These are phyloP conservation scores for Mystacornis crossleyi DNA, from an alignment of 2,113 vertebrate species.

Conservation along the genomic window DNA sequence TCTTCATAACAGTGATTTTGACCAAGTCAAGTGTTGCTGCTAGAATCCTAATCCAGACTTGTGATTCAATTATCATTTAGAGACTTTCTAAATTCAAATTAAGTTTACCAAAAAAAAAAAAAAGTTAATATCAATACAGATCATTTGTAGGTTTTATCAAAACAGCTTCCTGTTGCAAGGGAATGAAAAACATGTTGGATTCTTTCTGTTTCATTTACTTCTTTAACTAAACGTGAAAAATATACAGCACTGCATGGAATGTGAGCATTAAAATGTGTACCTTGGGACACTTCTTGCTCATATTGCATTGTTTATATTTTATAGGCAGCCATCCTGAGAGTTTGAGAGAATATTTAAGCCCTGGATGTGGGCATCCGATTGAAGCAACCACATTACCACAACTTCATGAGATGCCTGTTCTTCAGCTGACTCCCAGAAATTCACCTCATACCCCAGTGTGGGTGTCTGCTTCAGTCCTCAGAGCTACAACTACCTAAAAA, in stretches of 20 bases:
- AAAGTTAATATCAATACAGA: conserved; percentile 61
- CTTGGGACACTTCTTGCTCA: conserved; percentile 45
- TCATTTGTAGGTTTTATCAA: conserved; percentile 66
- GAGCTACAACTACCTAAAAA: neutral
- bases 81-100: conserved; percentile 84
- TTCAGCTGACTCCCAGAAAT: neutral
- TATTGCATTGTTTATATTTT: conserved; percentile 51
- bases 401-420: neutral
- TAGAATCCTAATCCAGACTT: conserved; percentile 99
- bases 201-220: conserved; percentile 54
- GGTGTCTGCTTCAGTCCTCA: neutral
- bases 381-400: neutral
- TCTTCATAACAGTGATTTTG: conserved; percentile 97
- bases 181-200: conserved; percentile 41
- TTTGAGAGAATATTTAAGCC: conserved; percentile 46
- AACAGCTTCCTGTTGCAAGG: conserved; percentile 43
- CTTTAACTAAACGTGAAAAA: conserved; percentile 59
- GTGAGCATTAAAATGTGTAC: conserved; percentile 68
- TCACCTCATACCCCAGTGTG: neutral
- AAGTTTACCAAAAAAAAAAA: conserved; percentile 53
- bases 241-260: conserved; percentile 30
- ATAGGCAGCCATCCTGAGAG: conserved; percentile 42
- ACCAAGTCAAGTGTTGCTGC: conserved; percentile 99
- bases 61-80: conserved; percentile 97
- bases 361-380: neutral